Base-by-base conservation (phyloP, 1,140 invertebrate species). In the Choristoneura fumiferana region DNA sequence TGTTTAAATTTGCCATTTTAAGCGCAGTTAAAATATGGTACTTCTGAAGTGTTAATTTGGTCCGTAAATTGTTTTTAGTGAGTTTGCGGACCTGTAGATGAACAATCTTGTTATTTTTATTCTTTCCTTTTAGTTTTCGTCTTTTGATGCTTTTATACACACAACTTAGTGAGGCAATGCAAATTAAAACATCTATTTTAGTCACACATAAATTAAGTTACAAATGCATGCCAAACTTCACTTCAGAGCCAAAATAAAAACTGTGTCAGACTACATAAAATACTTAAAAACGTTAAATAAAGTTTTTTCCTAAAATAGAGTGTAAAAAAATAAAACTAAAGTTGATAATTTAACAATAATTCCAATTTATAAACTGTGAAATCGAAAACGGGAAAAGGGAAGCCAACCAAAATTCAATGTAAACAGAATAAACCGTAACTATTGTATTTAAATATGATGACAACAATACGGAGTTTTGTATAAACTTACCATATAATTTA, bases 401-500 rank as follows among this genome's bases (percentile, higher is more conserved):
- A 49, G 10, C 8, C 17, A 49, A 49, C 18, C 9, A 43, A 49
- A 49, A 29, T 3, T 29, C 22, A 6, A 3, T 29, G 22, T 6
- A 29, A 3, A 29, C n/a, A 6, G n/a, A 49, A 49, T 29, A 9
- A 22, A 49, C 8, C n/a, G 14, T 29, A 49, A 49, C 43, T 29
- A 54, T 36, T 54, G 34, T 35, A 54, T 36, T 54, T 29, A 54
- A 61, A 65, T 39, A 49, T 43, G 52, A 34, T 10, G 36, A 63
- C 57, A 53, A 12, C 0, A 91, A 90, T 3, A 4, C 92, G n/a
- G n/a, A 84, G 57, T 86, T 82, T 57, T 90, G 84, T 73, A 87
- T 84, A 71, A 92, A 90, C 92, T 93, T 92, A 97, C 96, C 95
- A 91, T 96, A 92, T 43, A 97, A 87, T 72, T 92, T 92, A 2